Evolutionary conservation across 2,888 invertebrate genomes (phyloP), one percentile per base, ranked within the genome.

Genomic region (Autographa gamma): DNA sequence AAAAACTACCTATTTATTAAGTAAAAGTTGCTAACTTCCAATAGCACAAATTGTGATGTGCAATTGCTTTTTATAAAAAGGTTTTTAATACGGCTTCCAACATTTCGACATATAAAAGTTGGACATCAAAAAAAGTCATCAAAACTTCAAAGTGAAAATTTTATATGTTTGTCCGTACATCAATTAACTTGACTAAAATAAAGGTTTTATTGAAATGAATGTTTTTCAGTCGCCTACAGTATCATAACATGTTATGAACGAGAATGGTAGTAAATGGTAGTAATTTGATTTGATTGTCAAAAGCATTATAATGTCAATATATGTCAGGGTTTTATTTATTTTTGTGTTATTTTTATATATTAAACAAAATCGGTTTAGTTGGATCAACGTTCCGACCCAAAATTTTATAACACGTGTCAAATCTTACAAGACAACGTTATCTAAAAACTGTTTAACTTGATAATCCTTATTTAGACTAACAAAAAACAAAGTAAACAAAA

Each of bases 121-220:
- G 19, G 3, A 16, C 38, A 1, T 38, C 38, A 18, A 11, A 60
- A 34, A 2, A 14, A 11, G 18, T 18, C 18, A 14, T 18, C 48
- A 48, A 59, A 31, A 59, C n/a, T 18, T 48, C 43, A 61, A 31
- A 61, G 16, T 31, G 11, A 48, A 31, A 2, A 41, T 58, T 64
- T 64, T 58, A 58, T 58, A 48, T 48, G 14, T 14, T 41, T 16
- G 58, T 75, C 31, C 72, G 67, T 52, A 54, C 66, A 68, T 68
- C 63, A 74, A 74, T 77, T 69, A 79, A 66, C 66, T 31, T 5
- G 25, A 43, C 69, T 77, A 69, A 79, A 79, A 74, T 60, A 32
- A 60, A n/a, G 48, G 59, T 75, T 75, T 75, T 70, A 77, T 77
- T 80, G 77, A 79, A 77, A 79, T 69, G 38, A 65, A 79, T 76